Base-by-base conservation (phyloP, 2,888 invertebrate species). In the Melanophora roralis region DNA sequence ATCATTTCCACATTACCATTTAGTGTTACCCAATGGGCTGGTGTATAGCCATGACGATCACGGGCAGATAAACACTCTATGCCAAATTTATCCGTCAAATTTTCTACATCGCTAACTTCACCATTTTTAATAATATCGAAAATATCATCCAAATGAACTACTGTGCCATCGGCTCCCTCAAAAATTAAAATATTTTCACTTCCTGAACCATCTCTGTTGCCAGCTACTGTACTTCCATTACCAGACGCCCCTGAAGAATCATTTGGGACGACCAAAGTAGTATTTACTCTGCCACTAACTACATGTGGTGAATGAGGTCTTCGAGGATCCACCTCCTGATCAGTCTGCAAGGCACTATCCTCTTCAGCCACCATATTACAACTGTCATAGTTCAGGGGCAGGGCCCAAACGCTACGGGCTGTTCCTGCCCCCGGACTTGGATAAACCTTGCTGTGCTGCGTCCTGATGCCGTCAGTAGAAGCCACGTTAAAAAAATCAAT, bases 21-120 rank as follows among this genome's bases (percentile, higher is more conserved):
- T 59, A 97, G 91, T 0, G 89, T 89, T 19, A 89, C 96, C 97
- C 97, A 97, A 89, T 97, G 97, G 21, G 96, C 96, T 0, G 97
- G 96, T 0, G 97, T 97, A 89, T 97, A 97, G 16, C 97, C 97
- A 91, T 97, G 97, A 87, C 96, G 95, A 89, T 97, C 97, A 19
- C 97, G 92, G 0, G 94, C 94, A 69, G 94, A 93, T 73, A 97
- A 90, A 72, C 94, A 94, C 87, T 94, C 94, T 16, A 93, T 91
- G 0, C 97, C 96, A 49, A 94, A 92, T 88, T 95, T 95, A 86
- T 97, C 96, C 0, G 97, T 95, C 53, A 96, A 90, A 68, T 94
- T 93, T 88, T 97, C 97, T 45, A 97, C 94, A 82, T 95, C 96
- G 27, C 94, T 92, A 7, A 96, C 93, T 89, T 96, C 95, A 2